These are phyloP conservation scores for Caerostris extrusa DNA, from an alignment of 1,140 invertebrate species.

Conservation along the genomic window DNA sequence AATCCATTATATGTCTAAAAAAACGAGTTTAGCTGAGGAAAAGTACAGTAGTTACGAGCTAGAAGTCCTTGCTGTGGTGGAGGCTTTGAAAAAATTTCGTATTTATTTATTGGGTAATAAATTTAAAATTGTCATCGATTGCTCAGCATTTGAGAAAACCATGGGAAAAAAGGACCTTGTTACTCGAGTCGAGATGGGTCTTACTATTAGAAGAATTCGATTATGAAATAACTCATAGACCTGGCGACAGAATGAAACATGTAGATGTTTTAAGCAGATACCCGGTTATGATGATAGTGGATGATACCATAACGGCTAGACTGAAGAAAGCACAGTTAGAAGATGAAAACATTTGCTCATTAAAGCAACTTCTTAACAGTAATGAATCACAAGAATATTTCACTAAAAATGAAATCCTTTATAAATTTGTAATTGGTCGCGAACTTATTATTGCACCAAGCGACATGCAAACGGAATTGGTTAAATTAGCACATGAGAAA, in stretches of 20 bases:
- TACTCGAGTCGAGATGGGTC: constrained; percentile 1
- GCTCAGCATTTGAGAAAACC: constrained; percentile 23
- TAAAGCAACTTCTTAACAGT: background rate
- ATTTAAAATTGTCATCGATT: constrained; percentile 55
- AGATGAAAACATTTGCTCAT: background rate
- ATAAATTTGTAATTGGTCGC: background rate
- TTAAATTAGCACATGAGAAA: background rate
- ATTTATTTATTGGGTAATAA: constrained; percentile 81
- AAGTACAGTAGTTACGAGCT: constrained; percentile 74
- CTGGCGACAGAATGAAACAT: background rate
- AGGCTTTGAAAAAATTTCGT: constrained; percentile 82
- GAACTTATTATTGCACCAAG: background rate
- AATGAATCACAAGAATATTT: background rate
- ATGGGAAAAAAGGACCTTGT: background rate
- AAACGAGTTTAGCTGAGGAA: constrained; percentile 72
- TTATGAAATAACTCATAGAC: constrained; percentile 30
- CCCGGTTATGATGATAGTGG: background rate
- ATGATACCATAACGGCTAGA: background rate
- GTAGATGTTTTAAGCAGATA: background rate
- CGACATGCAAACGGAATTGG: background rate
- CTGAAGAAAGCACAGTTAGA: background rate
- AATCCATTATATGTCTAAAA: constrained; percentile 58
- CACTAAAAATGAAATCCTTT: background rate
- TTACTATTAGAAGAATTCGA: constrained; percentile 34
- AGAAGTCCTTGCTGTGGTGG: constrained; percentile 80